These are phyloP conservation scores for Tetraneura akinire DNA, from an alignment of 1,140 invertebrate species.

Conservation along the genomic window DNA sequence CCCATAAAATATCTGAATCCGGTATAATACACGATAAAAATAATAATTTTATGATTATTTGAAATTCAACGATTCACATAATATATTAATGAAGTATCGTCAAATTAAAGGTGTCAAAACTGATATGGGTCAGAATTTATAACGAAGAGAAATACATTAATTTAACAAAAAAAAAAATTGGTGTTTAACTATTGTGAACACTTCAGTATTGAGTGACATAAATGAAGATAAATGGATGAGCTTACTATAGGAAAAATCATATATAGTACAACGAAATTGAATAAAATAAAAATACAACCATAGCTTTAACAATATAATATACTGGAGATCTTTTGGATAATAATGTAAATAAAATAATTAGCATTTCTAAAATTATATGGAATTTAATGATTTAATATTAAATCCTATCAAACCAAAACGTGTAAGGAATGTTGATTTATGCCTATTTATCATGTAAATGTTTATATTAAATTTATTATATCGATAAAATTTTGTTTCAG, in stretches of 20 bases:
- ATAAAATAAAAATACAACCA: slow-evolving; percentile 8
- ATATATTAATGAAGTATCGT: slow-evolving; percentile 15
- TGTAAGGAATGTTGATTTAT: too few relatives aligned
- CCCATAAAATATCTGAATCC: neutral
- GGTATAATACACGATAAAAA: neutral
- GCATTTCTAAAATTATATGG: neutral
- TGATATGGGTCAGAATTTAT: slow-evolving; percentile 10
- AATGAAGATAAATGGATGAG: slow-evolving; percentile 36
- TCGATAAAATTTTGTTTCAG: too few relatives aligned
- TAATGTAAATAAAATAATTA: neutral
- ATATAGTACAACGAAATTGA: slow-evolving; percentile 13
- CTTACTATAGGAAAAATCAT: slow-evolving; percentile 13
- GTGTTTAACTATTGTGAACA: slow-evolving; percentile 31
- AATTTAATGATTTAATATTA: too few relatives aligned
- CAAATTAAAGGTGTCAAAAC: neutral
- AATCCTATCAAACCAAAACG: too few relatives aligned
- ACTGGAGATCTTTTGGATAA: neutral
- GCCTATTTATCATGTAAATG: too few relatives aligned
- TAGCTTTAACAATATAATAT: neutral
- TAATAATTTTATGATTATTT: neutral
- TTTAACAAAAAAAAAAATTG: slow-evolving; percentile 3
- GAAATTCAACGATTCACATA: neutral
- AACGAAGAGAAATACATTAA: neutral
- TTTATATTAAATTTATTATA: too few relatives aligned
- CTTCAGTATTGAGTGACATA: slow-evolving; percentile 36